Evolutionary conservation across 2,797 vertebrate genomes (phyloP).

Genomic region (Xiphorhynchus erythropygius): DNA sequence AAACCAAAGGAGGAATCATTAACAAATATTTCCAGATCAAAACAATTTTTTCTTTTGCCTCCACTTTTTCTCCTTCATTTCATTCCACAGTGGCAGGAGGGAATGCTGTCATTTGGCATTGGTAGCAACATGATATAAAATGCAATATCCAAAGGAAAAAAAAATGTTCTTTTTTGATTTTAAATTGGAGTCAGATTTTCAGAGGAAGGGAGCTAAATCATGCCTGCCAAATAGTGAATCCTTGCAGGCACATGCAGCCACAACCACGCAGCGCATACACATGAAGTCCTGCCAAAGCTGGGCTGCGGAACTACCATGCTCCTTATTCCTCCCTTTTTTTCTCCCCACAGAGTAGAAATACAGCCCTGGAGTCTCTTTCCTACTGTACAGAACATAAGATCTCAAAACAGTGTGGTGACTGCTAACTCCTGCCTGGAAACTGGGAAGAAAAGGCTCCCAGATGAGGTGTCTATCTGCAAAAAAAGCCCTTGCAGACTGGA

Average conservation of each 20-base stretch:
- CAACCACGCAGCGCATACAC: not conserved
- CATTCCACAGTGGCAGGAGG: not conserved
- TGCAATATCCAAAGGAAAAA: not conserved
- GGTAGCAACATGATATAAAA: not conserved
- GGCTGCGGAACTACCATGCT: not conserved
- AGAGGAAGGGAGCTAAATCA: not conserved
- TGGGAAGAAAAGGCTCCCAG: not conserved
- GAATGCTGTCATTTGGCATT: conserved; percentile 30
- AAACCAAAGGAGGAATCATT: conserved; percentile 19
- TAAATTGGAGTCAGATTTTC: conserved; percentile 49
- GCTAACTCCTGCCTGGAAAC: not conserved
- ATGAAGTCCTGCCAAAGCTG: not conserved
- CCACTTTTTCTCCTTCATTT: conserved; percentile 39
- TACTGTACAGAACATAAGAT: not conserved
- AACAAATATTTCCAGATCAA: conserved; percentile 59
- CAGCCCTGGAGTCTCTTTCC: not conserved
- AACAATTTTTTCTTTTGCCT: conserved; percentile 28
- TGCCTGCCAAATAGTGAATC: not conserved
- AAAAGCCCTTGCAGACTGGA: not conserved
- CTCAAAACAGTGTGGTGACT: not conserved
- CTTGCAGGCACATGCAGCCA: not conserved
- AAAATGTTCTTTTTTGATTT: not conserved
- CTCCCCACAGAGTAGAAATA: not conserved
- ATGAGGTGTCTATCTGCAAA: not conserved
- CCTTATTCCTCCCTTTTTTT: not conserved